Percentiles rank a stretch among this genome's conserved stretches.
Evolutionary conservation across 2,888 invertebrate genomes (phyloP).

Genomic region (Metallyticus violacea): DNA sequence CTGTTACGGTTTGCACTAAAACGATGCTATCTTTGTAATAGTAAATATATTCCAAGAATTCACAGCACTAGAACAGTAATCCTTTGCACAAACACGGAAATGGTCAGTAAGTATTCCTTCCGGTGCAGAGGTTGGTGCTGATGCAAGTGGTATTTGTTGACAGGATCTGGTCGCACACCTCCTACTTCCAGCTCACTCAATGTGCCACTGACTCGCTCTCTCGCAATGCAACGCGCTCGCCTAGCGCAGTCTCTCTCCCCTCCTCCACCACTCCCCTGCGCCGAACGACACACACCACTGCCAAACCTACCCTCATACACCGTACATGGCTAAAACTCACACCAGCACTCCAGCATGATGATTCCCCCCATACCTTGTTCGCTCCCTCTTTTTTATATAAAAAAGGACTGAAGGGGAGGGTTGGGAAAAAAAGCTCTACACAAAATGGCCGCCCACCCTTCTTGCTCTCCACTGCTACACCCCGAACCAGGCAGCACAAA

Average conservation of each 20-base stretch:
- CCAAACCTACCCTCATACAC: background rate
- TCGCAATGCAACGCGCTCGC: background rate
- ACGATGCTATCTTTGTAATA: no score
- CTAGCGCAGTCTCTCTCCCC: slow-evolving; percentile 19
- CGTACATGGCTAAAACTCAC: slow-evolving; percentile 20
- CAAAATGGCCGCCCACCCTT: slow-evolving; percentile 34
- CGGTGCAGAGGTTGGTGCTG: background rate
- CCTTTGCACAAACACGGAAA: background rate
- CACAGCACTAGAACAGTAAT: background rate
- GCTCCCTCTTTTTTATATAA: background rate
- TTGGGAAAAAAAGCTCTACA: slow-evolving; percentile 18
- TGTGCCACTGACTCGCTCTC: slow-evolving; percentile 1
- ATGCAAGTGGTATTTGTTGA: background rate
- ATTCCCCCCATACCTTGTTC: slow-evolving; percentile 25
- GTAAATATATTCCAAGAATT: background rate
- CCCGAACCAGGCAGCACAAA: slow-evolving; percentile 27
- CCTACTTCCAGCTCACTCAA: background rate
- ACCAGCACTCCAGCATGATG: slow-evolving; percentile 14
- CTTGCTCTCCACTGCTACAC: slow-evolving; percentile 25
- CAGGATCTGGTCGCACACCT: background rate
- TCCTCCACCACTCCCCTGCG: background rate
- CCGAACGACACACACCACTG: background rate
- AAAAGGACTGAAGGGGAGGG: background rate
- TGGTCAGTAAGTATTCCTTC: no score
- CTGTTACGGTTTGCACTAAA: background rate